These are phyloP conservation scores for Pseudois nayaur DNA, from an alignment of 2,113 vertebrate species.

Conservation along the genomic window DNA sequence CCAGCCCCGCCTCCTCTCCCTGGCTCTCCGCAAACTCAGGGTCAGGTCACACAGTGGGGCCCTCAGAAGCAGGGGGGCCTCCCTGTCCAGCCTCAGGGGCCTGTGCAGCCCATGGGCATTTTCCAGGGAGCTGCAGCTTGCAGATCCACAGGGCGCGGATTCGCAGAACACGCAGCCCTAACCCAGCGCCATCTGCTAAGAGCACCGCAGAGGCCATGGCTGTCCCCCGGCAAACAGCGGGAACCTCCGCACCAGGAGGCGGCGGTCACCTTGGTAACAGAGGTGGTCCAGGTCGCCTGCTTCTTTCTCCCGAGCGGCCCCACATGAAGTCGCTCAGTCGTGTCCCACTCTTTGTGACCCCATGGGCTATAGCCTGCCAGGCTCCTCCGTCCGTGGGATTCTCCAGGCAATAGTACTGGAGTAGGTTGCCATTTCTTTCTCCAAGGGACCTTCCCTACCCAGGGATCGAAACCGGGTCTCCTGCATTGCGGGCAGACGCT, in stretches of 20 bases:
- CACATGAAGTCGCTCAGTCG: not conserved
- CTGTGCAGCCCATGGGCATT: fast-evolving
- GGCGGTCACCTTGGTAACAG: not conserved
- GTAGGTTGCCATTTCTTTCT: not conserved
- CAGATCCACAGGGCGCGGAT: not conserved
- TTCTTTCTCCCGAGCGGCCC: not conserved
- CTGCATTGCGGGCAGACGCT: fast-evolving
- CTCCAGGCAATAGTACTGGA: not conserved
- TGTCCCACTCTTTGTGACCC: not conserved
- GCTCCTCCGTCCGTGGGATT: not conserved
- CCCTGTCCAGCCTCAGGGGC: not conserved
- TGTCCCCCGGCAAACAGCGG: not conserved
- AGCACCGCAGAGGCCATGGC: not conserved
- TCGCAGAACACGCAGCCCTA: fast-evolving
- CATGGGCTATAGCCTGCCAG: not conserved
- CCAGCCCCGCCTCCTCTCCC: not conserved
- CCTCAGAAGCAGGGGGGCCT: no score
- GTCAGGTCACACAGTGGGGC: fast-evolving
- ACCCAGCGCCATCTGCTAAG: not conserved
- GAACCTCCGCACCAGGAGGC: not conserved
- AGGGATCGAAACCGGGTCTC: not conserved
- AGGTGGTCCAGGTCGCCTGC: fast-evolving
- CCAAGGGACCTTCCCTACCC: not conserved
- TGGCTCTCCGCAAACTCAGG: fast-evolving
- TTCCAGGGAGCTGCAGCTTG: not conserved